phyloP scores from a whole-genome alignment of 1,140 invertebrate species.

The Bicyclus anynana region DNA sequence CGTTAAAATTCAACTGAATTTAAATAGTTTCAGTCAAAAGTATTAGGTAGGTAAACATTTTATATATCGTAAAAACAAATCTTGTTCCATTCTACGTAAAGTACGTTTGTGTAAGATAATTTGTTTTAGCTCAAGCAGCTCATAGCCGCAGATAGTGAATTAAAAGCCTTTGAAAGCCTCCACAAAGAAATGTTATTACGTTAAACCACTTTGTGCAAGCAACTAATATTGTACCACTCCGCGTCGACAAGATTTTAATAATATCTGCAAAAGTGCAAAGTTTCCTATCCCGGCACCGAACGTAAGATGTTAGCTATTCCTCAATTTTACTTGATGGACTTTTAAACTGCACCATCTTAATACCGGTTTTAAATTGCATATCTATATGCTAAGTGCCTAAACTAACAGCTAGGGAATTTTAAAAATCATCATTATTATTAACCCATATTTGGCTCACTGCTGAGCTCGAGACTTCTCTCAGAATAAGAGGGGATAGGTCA shows the following conservation, averaged over 20 bases:
- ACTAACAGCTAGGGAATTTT: no score
- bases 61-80: not conserved
- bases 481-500: no score
- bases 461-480: no score
- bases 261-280: conserved; percentile 6
- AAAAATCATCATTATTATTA: no score
- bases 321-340: no score
- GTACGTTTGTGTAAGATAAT: not conserved
- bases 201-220: conserved; percentile 48
- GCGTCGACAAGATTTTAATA: conserved; percentile 12
- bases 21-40: no score
- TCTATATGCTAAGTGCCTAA: no score
- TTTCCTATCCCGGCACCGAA: not conserved
- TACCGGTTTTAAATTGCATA: no score
- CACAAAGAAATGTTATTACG: conserved; percentile 61
- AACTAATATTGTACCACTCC: conserved; percentile 37
- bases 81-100: not conserved
- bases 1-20: no score
- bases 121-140: conserved; percentile 13
- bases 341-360: no score
- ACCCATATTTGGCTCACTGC: no score
- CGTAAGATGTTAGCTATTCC: no score
- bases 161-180: conserved; percentile 57
- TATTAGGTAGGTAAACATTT: not conserved
- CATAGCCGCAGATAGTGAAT: conserved; percentile 58